Conservation (phyloP, 1,140 invertebrate species). For the Neocloeon triangulifer region DNA sequence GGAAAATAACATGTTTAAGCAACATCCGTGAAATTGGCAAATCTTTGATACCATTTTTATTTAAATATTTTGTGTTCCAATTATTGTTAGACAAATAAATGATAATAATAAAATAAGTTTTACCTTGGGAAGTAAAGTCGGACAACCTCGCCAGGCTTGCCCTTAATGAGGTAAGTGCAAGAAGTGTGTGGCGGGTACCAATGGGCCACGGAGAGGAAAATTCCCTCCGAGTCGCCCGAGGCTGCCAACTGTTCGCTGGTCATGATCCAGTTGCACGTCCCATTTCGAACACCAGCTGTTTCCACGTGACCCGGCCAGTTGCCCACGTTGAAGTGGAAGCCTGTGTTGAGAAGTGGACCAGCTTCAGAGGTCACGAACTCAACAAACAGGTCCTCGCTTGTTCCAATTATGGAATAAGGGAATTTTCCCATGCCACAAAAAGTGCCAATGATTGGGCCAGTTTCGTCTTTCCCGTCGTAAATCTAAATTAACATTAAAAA, state of each 20-base stretch:
- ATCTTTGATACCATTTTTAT: too few relatives aligned
- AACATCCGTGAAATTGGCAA: too few relatives aligned
- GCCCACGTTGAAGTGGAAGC: conserved; percentile 81
- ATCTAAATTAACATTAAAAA: too few relatives aligned
- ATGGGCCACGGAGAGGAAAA: conserved; percentile 72
- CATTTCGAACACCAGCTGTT: conserved; percentile 38
- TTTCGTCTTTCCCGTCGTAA: conserved; percentile 75
- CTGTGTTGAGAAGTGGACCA: conserved; percentile 67
- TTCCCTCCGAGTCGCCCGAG: conserved; percentile 55
- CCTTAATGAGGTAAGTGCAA: conserved; percentile 72
- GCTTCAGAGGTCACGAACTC: conserved; percentile 79
- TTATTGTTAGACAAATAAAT: too few relatives aligned
- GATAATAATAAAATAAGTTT: too few relatives aligned
- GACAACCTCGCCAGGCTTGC: conserved; percentile 59
- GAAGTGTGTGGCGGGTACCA: conserved; percentile 82
- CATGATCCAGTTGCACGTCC: conserved; percentile 62
- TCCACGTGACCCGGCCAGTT: conserved; percentile 81
- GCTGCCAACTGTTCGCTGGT: conserved; percentile 53
- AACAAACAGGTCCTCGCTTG: conserved; percentile 68
- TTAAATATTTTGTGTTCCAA: too few relatives aligned
- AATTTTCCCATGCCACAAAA: conserved; percentile 88
- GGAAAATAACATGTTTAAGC: conserved; percentile 4
- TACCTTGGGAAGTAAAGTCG: conserved; percentile 68
- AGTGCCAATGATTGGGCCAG: conserved; percentile 63
- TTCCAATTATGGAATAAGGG: conserved; percentile 81